phyloP scores from a whole-genome alignment of 2,113 vertebrate genomes.

The Xenopus borealis region DNA sequence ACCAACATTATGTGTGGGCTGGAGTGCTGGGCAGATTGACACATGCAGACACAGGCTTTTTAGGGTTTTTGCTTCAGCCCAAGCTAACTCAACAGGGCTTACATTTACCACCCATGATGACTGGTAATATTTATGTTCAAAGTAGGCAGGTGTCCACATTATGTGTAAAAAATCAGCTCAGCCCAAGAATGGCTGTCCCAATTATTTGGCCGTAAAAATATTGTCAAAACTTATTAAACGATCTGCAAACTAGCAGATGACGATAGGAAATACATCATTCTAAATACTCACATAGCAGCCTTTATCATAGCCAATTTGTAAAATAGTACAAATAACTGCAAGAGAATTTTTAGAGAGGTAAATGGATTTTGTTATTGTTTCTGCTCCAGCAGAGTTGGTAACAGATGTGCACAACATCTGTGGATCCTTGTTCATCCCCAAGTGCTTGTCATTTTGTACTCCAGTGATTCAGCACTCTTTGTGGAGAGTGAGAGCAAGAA shows the following conservation, averaged over 20 bases:
- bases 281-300: neutral
- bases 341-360: too few species aligned
- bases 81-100: constrained; percentile 6
- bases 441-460: neutral
- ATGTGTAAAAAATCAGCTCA: neutral
- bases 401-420: constrained; percentile 28
- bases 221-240: too few species aligned
- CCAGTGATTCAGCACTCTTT: neutral
- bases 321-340: neutral
- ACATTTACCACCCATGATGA: constrained; percentile 10
- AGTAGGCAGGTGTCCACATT: neutral
- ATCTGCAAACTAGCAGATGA: too few species aligned
- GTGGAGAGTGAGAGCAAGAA: neutral
- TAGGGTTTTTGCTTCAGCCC: neutral
- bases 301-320: neutral
- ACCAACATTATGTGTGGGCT: constrained; percentile 20
- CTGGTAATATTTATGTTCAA: constrained; percentile 2
- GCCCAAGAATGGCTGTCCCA: too few species aligned
- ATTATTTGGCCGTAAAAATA: too few species aligned
- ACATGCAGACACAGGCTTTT: constrained; percentile 5
- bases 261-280: too few species aligned
- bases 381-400: neutral
- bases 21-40: constrained; percentile 11
- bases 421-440: constrained; percentile 9
- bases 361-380: too few species aligned